These are phyloP conservation scores for Megathymus violae DNA, from an alignment of 1,140 invertebrate species.

Conservation along the genomic window DNA sequence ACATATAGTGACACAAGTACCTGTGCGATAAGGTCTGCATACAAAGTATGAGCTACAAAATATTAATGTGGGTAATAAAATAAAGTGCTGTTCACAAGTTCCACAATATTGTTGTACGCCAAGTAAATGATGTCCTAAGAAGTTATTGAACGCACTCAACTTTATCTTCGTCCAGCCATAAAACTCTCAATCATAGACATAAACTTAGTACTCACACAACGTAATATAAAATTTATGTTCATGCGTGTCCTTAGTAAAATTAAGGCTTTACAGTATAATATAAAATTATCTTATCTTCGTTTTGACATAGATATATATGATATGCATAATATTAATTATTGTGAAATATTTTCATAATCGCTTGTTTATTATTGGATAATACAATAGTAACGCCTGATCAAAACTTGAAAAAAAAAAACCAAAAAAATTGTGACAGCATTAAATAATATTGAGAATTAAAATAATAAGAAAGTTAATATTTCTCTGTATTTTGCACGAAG, in stretches of 20 bases:
- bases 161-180: constrained; percentile 9
- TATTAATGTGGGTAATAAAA: constrained; percentile 13
- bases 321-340: not conserved
- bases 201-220: not conserved
- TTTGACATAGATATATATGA: not conserved
- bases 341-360: too few species aligned
- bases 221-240: not conserved
- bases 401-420: too few species aligned
- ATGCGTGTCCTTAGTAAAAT: not conserved
- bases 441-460: too few species aligned
- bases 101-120: constrained; percentile 10
- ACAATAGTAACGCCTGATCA: too few species aligned
- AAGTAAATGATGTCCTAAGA: constrained; percentile 1
- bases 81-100: constrained; percentile 13
- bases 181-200: constrained; percentile 4
- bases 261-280: not conserved
- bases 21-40: not conserved
- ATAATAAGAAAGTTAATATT: too few species aligned
- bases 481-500: too few species aligned
- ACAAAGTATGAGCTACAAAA: constrained; percentile 13
- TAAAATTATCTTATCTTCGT: not conserved
- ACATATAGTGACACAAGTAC: not conserved
- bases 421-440: too few species aligned
- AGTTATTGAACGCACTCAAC: constrained; percentile 5
- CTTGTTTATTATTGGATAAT: too few species aligned